Base-by-base conservation (phyloP, 2,888 invertebrate species). In the Ochropleura leucogaster region DNA sequence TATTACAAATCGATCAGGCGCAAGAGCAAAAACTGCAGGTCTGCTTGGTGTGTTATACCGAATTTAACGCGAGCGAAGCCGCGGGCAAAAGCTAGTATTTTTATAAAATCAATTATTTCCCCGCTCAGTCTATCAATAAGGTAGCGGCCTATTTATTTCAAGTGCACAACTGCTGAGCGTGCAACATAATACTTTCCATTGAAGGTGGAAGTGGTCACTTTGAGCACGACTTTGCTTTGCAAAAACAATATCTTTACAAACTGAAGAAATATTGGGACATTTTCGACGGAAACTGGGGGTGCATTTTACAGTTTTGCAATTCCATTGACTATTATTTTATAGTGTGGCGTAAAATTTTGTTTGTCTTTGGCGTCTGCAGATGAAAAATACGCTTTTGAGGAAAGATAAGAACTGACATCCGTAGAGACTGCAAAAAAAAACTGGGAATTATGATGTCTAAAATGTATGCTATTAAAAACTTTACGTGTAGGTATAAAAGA, bases 151-250 rank as follows among this genome's bases (percentile, higher is more conserved):
- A 77, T 87, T 80, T 83, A 87, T 91, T 92, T 89, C 91, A 92
- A 92, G 91, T 89, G 90, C 90, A 90, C 90, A 90, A 91, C 87
- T 89, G 92, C 92, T 91, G 92, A 93, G 89, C 89, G 89, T 88
- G 93, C 92, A 90, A 91, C 90, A 89, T 90, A 92, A 92, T 93
- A 91, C 91, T 91, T 90, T 88, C 89, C 89, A 92, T 91, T 91
- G 90, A 91, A 84, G 89, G 85, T 88, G 84, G 90, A 90, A 92
- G 91, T 91, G 93, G 93, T 93, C 93, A 93, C 90, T 91, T 90
- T 89, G 87, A 90, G 83, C 89, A 83, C 79, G 88, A 89, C 87
- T 91, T 87, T 85, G 85, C 85, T 88, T 85, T 83, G 84, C 86
- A 86, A 90, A 90, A 91, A 90, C 89, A 90, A 89, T 88, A 86